A percentile compares a stretch with the other conserved stretches of the same genome.
phyloP scores from a whole-genome alignment of 2,888 invertebrate genomes.

The Pelosia muscerda region DNA sequence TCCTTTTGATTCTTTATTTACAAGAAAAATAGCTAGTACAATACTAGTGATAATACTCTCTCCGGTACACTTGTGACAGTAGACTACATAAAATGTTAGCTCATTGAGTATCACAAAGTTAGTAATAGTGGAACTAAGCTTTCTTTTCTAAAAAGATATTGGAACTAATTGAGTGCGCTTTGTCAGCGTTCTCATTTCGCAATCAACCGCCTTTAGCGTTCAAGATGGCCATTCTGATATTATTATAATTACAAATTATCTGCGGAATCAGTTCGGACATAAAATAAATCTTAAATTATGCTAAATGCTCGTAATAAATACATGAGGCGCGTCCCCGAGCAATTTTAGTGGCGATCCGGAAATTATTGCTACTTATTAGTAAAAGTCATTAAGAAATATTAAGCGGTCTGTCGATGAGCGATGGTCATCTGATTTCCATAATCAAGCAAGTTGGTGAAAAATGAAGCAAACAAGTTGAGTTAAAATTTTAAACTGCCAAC shows the following conservation, averaged over 20 bases:
- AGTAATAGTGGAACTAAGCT: background rate
- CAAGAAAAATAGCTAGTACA: conserved; percentile 13
- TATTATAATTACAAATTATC: background rate
- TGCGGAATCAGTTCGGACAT: background rate
- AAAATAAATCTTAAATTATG: background rate
- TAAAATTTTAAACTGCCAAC: too few relatives aligned
- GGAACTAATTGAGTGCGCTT: background rate
- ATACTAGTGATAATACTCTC: conserved; percentile 9
- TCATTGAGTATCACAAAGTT: too few relatives aligned
- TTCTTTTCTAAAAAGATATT: background rate
- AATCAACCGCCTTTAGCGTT: background rate
- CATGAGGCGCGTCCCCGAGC: too few relatives aligned
- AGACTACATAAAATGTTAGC: too few relatives aligned
- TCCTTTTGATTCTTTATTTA: conserved; percentile 10
- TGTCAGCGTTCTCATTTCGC: background rate
- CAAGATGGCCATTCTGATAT: background rate
- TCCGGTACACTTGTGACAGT: conserved; percentile 5
- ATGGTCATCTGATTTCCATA: too few relatives aligned
- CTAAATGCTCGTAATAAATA: too few relatives aligned
- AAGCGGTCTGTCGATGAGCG: too few relatives aligned
- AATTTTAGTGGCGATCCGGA: too few relatives aligned
- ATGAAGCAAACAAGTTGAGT: too few relatives aligned
- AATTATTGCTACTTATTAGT: too few relatives aligned
- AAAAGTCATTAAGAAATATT: too few relatives aligned
- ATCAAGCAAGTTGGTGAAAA: too few relatives aligned